These are phyloP conservation scores for Plebejus anna DNA, from an alignment of 2,888 invertebrate genomes.

Conservation along the genomic window DNA sequence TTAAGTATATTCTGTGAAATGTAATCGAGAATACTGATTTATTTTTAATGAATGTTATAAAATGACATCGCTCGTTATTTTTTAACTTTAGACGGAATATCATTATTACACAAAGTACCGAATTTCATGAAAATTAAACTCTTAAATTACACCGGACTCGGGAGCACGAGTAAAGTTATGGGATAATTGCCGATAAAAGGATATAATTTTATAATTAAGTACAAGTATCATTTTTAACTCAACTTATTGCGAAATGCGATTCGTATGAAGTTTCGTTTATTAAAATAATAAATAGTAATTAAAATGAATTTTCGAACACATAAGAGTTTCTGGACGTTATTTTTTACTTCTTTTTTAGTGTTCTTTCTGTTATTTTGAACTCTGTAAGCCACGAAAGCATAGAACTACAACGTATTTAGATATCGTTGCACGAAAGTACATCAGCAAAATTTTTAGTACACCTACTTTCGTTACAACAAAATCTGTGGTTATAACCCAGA, in stretches of 20 bases:
- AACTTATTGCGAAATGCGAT: not conserved
- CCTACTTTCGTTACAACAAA: not conserved
- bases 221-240: not conserved
- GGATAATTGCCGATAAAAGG: constrained; percentile 21
- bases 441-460: too few relatives aligned
- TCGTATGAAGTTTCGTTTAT: not conserved
- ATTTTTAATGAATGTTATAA: not conserved
- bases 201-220: not conserved
- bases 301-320: too few relatives aligned
- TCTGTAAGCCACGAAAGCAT: too few relatives aligned
- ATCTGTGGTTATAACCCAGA: not conserved
- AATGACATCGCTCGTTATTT: not conserved
- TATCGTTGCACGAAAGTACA: too few relatives aligned
- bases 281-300: too few relatives aligned
- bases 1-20: too few relatives aligned
- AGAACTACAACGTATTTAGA: too few relatives aligned
- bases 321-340: not conserved
- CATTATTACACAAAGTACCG: not conserved
- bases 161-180: not conserved
- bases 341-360: not conserved
- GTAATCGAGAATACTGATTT: too few relatives aligned
- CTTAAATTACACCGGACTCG: not conserved
- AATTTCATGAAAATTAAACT: constrained; percentile 24
- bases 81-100: not conserved
- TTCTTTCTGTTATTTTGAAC: too few relatives aligned